A percentile compares a stretch with the other conserved stretches of the same genome.
Evolutionary conservation across 1,140 invertebrate species (phyloP).

Genomic region (Ostrea denselamellosa): DNA sequence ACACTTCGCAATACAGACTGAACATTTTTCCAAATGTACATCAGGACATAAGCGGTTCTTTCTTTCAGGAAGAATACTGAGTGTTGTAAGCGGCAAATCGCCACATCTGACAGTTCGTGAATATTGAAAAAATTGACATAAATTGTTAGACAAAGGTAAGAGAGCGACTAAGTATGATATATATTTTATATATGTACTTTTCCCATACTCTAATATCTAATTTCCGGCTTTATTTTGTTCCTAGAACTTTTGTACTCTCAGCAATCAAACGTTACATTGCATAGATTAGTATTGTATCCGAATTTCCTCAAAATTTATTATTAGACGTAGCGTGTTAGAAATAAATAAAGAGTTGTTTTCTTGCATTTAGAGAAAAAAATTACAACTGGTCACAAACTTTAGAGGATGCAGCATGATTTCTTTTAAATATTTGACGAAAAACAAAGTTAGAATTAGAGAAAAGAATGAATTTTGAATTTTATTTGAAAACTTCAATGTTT

Average conservation of each 20-base stretch:
- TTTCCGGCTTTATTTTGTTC: not conserved
- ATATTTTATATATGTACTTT: not conserved
- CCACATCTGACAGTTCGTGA: constrained; percentile 14
- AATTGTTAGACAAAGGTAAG: not conserved
- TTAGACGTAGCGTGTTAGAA: too few relatives aligned
- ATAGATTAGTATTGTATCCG: not conserved
- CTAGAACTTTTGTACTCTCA: not conserved
- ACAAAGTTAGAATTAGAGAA: too few relatives aligned
- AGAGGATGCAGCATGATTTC: too few relatives aligned
- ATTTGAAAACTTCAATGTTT: too few relatives aligned
- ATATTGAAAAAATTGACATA: not conserved
- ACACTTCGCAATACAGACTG: not conserved
- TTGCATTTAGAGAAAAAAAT: too few relatives aligned
- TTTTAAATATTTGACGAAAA: too few relatives aligned
- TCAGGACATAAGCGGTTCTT: not conserved
- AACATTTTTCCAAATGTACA: not conserved
- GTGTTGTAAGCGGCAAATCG: constrained; percentile 18
- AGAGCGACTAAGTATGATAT: not conserved
- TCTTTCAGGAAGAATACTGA: not conserved
- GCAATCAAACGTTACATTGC: not conserved
- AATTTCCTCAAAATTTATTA: constrained; percentile 5
- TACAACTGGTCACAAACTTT: too few relatives aligned
- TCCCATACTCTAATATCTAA: not conserved
- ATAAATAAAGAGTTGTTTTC: too few relatives aligned
- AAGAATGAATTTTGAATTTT: too few relatives aligned